Evolutionary conservation across 2,113 vertebrate genomes (phyloP), one percentile per base, ranked within the genome.

Genomic region (Ascaphus truei): DNA sequence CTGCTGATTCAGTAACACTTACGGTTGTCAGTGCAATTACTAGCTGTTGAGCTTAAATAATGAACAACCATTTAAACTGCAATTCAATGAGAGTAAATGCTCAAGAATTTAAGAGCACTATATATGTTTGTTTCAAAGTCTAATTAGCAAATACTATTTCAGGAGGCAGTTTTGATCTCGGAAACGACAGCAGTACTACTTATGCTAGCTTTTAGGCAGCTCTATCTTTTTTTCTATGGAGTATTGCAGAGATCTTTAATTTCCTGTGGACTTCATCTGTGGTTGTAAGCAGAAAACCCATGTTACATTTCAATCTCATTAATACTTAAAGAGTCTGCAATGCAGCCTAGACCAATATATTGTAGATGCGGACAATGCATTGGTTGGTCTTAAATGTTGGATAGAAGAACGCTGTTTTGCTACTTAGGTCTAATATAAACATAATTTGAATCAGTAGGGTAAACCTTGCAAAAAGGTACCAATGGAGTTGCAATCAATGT

Each of bases 31-130:
- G 48, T 22, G 41, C 72, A 75, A 80, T 78, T 81, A 76, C 62
- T 77, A 59, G 41, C 48, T 81, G 62, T 72, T 78, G 72, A 66
- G 47, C n/a, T 72, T 77, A 43, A 82, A 78, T 72, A 78, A 78
- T 23, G 45, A 34, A 7, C 13, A 73, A 39, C 59, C 62, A 45
- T 75, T 77, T 69, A 65, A 55, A 71, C 7, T 55, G 22, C 26
- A 68, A 7, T 7, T 20, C 29, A 63, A 51, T 5, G 7, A 61
- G 61, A 80, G 59, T 62, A 81, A 75, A 72, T 1, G 7, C 43
- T 79, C 12, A 1, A 10, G 34, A 34, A 72, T 22, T 4, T 20
- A 63, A 51, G 33, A 30, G 5, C 16, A 36, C 55, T 1, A 31
- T 20, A 34, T 53, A 56, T 48, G 76, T 58, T 53, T 72, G 23